A percentile compares a stretch with the other conserved stretches of the same genome.
These are phyloP conservation scores for Drosophila varians DNA, from an alignment of 1,140 invertebrate species.

Conservation along the genomic window DNA sequence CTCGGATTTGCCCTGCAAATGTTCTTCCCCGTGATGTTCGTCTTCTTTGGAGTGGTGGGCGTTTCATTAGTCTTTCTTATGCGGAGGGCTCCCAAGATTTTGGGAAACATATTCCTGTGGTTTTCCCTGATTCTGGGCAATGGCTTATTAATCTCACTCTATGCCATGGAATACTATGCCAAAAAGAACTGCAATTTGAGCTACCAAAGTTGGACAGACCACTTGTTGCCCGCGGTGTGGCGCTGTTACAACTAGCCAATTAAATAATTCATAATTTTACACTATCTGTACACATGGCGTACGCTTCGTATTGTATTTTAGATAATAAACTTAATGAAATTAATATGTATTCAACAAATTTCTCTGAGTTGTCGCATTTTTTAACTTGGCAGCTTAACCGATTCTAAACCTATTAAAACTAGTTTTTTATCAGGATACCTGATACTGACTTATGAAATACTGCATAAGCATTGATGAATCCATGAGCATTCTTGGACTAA, in stretches of 20 bases:
- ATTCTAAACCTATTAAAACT: conserved; percentile 38
- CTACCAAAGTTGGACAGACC: conserved; percentile 50
- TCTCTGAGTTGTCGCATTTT: conserved; percentile 4
- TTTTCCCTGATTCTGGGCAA: conserved; percentile 90
- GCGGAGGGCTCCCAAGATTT: conserved; percentile 84
- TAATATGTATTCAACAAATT: conserved; percentile 5
- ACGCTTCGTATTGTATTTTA: conserved; percentile 63
- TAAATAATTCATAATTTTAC: conserved; percentile 37
- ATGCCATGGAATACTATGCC: conserved; percentile 94
- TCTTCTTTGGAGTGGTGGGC: conserved; percentile 88
- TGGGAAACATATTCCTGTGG: conserved; percentile 94
- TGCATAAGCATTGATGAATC: conserved; percentile 18
- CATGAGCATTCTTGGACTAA: not conserved
- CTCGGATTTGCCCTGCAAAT: conserved; percentile 90
- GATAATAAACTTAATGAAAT: conserved; percentile 59
- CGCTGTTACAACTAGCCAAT: conserved; percentile 83
- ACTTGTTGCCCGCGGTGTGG: conserved; percentile 83
- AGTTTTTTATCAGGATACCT: conserved; percentile 67
- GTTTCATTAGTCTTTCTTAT: conserved; percentile 86
- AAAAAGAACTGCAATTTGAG: conserved; percentile 88
- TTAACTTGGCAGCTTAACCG: conserved; percentile 28
- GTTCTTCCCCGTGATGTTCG: conserved; percentile 93
- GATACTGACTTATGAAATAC: conserved; percentile 62
- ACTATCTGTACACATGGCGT: conserved; percentile 56
- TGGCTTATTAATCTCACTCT: conserved; percentile 90